Evolutionary conservation across 2,113 vertebrate species (phyloP), one percentile per base, ranked within the genome.

Genomic region (Machaerirhynchus nigripectus): DNA sequence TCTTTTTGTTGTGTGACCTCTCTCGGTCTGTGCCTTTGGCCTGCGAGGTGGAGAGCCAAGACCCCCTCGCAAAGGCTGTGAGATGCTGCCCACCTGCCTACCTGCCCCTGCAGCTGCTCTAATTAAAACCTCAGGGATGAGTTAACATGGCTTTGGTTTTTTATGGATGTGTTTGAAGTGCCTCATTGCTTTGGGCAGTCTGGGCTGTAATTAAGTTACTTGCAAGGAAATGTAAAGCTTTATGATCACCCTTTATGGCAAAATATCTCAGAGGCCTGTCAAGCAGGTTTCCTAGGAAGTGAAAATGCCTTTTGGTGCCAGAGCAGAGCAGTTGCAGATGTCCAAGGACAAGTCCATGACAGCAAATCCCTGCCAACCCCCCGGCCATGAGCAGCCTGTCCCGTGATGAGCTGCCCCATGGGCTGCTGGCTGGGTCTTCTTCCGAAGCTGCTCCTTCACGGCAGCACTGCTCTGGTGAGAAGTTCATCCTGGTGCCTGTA

Each of bases 181-280:
- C 30, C 56, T 63, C 8, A 0, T 44, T 76, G 77, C 80, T 94
- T 65, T 76, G 78, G 74, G 53, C 70, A 79, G 52, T 49, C 52
- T 91, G 52, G 30, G 44, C 57, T 76, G 40, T 79, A 69, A 87
- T 73, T 65, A 84, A 64, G 74, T 46, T 79, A 60, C 53, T 82
- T 61, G 46, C 79, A 70, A 35, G 0, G 18, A 73, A 80, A 73
- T 35, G 33, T 64, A 7, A 67, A 70, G 40, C 60, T 70, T 78
- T 37, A 35, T 2, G 2, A 59, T 53, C 2, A 1, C 33, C 27
- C 63, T 87, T 90, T 49, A 68, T 82, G 70, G 87, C 49, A 59
- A 87, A 91, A 67, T 14, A 69, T 49, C 73, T 91, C 68, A 60
- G 53, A 68, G 33, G n/a, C 17, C 31, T 71, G 57, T 68, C 33